phyloP scores from a whole-genome alignment of 2,797 vertebrate species.

The Eidolon dupreanum region DNA sequence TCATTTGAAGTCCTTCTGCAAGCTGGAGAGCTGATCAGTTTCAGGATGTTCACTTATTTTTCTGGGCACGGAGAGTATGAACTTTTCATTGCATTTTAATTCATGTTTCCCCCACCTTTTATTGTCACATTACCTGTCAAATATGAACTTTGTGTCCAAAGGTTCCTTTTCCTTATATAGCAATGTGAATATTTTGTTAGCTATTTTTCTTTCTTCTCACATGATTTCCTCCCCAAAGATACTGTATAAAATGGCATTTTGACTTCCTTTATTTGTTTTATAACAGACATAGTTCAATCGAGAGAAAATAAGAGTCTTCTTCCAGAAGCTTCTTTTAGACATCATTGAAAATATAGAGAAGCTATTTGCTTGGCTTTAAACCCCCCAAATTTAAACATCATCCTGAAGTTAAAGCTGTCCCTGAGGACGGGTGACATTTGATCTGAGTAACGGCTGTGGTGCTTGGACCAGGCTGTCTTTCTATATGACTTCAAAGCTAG shows the following conservation, averaged over 20 bases:
- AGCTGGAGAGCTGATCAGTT: slow-evolving; percentile 79
- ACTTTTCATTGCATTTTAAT: slow-evolving; percentile 84
- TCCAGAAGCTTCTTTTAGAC: slow-evolving; percentile 69
- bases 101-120: slow-evolving; percentile 71
- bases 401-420: slow-evolving; percentile 66
- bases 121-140: slow-evolving; percentile 83
- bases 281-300: slow-evolving; percentile 1
- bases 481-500: slow-evolving; percentile 61
- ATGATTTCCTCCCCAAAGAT: not conserved
- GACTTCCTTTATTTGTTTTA: slow-evolving; percentile 63
- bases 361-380: slow-evolving; percentile 72
- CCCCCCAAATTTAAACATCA: slow-evolving; percentile 46
- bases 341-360: slow-evolving; percentile 66
- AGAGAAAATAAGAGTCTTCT: slow-evolving; percentile 28
- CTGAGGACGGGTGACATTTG: slow-evolving; percentile 67
- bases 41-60: slow-evolving; percentile 83
- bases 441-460: slow-evolving; percentile 58
- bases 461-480: slow-evolving; percentile 65
- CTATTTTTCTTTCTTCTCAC: slow-evolving; percentile 53
- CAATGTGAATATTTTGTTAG: slow-evolving; percentile 71
- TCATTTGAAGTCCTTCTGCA: slow-evolving; percentile 73
- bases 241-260: slow-evolving; percentile 67
- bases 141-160: slow-evolving; percentile 82
- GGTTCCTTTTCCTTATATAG: slow-evolving; percentile 76
- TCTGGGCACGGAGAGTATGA: slow-evolving; percentile 77